phyloP scores from a whole-genome alignment of 2,888 invertebrate species.

The Macrosoma leucophasiata region DNA sequence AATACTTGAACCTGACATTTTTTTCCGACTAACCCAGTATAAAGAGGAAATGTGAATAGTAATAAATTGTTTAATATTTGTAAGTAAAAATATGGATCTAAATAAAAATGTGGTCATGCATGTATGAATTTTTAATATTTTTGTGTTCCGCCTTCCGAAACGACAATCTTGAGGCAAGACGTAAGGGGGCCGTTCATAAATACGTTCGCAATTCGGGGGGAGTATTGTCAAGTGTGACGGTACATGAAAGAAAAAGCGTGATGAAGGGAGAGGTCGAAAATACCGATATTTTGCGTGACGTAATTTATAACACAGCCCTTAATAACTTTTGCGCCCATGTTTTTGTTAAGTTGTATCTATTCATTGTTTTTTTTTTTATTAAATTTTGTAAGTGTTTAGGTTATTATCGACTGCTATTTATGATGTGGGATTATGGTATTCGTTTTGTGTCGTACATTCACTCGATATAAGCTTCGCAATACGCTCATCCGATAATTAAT shows the following conservation, averaged over 20 bases:
- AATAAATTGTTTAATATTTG: slow-evolving; percentile 33
- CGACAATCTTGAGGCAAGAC: slow-evolving; percentile 11
- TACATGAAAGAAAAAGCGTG: too few species aligned
- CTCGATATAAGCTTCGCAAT: too few species aligned
- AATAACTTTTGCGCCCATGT: too few species aligned
- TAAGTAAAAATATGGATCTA: slow-evolving; percentile 34
- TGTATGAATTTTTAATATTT: slow-evolving; percentile 32
- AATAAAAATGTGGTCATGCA: slow-evolving; percentile 28
- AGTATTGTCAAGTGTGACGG: too few species aligned
- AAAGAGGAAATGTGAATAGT: slow-evolving; percentile 51
- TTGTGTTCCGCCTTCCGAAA: slow-evolving; percentile 30
- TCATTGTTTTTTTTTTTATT: slow-evolving; percentile 9
- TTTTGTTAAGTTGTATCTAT: slow-evolving; percentile 8
- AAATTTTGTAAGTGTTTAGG: slow-evolving; percentile 10
- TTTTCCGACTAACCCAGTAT: too few species aligned
- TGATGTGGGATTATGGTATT: slow-evolving; percentile 6
- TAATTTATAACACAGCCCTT: too few species aligned
- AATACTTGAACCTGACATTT: too few species aligned
- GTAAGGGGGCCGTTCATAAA: too few species aligned
- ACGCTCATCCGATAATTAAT: too few species aligned
- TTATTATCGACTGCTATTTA: slow-evolving; percentile 2
- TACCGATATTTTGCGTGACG: slow-evolving; percentile 6
- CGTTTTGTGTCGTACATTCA: too few species aligned
- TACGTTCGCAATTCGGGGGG: too few species aligned
- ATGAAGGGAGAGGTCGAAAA: too few species aligned